These are phyloP conservation scores for Cephalotes varians DNA, from an alignment of 2,888 invertebrate genomes.

Conservation along the genomic window DNA sequence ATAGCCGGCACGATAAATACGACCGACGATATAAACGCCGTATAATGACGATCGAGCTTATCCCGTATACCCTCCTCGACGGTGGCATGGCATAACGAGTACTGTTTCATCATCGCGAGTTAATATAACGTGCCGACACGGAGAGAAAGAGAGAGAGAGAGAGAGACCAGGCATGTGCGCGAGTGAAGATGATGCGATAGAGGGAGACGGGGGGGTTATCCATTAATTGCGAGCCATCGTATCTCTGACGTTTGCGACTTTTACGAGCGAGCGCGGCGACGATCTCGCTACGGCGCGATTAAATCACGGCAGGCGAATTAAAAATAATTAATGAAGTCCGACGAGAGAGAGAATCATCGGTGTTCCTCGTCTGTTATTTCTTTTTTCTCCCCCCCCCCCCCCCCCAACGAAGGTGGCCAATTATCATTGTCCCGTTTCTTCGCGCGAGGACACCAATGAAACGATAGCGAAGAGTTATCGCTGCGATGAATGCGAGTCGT, in stretches of 20 bases:
- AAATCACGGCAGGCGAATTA: slow-evolving; percentile 62
- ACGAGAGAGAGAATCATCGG: slow-evolving; percentile 44
- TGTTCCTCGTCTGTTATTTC: background rate
- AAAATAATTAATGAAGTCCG: slow-evolving; percentile 67
- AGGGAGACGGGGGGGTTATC: slow-evolving; percentile 36
- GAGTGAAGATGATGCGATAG: slow-evolving; percentile 35
- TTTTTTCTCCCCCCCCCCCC: background rate
- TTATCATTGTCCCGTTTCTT: slow-evolving; percentile 37
- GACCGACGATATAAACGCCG: slow-evolving; percentile 46
- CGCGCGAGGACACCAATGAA: background rate
- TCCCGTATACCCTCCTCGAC: background rate
- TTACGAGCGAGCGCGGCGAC: slow-evolving; percentile 56
- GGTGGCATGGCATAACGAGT: slow-evolving; percentile 53
- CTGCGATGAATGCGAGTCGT: background rate
- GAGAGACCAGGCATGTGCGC: background rate
- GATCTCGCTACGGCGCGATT: slow-evolving; percentile 43
- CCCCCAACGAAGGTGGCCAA: background rate
- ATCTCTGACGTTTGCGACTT: slow-evolving; percentile 58
- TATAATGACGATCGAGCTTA: slow-evolving; percentile 49
- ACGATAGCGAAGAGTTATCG: background rate
- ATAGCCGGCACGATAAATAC: slow-evolving; percentile 58
- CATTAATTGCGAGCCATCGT: slow-evolving; percentile 66
- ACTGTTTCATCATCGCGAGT: slow-evolving; percentile 64
- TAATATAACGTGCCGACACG: slow-evolving; percentile 41
- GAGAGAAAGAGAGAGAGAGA: background rate